Base-by-base conservation (phyloP, 2,888 invertebrate genomes). In the Cerastoderma edule region DNA sequence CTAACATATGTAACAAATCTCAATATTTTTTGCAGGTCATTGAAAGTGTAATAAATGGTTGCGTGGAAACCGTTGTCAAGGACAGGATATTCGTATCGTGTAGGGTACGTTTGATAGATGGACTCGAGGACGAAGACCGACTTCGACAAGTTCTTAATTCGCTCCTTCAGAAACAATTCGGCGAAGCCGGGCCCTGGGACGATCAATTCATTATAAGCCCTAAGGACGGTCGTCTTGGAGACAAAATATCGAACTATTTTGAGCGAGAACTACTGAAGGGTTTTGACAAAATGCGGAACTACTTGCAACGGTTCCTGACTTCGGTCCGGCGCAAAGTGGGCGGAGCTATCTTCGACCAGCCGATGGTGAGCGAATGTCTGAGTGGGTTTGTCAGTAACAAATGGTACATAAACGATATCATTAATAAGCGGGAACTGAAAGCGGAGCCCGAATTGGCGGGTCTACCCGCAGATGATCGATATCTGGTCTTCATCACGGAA, bases 221-320 rank as follows among this genome's bases (percentile, higher is more conserved):
- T 3, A 33, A 22, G 19, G 60, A 35, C 16, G 39, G 22, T 4
- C 19, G 8, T 27, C 32, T 60, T 22, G 13, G 19, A 22, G 13
- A 24, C 60, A 35, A 39, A 39, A 60, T 60, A 60, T 60, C 60
- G 2, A 60, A 60, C 30, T 60, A 39, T n/a, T 8, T 60, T 6
- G 60, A 60, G 39, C 4, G n/a, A 24, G 3, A 35, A 2, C 1
- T 60, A 19, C 35, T 35, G 4, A 22, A 8, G 0, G 22, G 24
- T 10, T 35, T 60, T 60, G 60, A 60, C 2, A 60, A 33, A 16
- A 24, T 60, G n/a, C n/a, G 27, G n/a, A 8, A n/a, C 10, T 60
- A 35, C n/a, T 39, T 60, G 22, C 13, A 60, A 24, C 19, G 60
- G 16, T 60, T 60, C 24, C 27, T 60, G 24, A 35, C 60, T 6